Evolutionary conservation across 2,113 vertebrate genomes (phyloP).

Genomic region (Leuciscus idus): DNA sequence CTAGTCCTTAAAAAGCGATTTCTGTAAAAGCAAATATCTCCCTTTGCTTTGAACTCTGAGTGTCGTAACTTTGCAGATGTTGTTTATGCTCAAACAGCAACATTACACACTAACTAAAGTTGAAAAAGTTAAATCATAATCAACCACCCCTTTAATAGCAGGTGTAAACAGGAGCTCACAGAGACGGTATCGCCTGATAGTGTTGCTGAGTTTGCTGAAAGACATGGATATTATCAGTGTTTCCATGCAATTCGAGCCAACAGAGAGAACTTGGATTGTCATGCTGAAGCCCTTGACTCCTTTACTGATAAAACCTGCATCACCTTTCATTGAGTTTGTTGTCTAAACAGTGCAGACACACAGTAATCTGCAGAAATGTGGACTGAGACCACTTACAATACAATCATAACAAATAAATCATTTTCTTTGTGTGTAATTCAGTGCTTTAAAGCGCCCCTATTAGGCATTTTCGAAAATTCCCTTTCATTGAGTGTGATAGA

Average conservation of each 20-base stretch:
- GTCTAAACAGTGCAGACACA: background rate
- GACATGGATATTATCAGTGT: background rate
- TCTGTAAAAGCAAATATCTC: too few species aligned
- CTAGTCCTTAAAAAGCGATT: too few species aligned
- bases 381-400: background rate
- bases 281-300: background rate
- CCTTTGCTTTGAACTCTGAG: too few species aligned
- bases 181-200: background rate
- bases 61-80: too few species aligned
- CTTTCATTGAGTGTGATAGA: too few species aligned
- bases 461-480: too few species aligned
- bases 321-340: background rate
- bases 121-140: too few species aligned
- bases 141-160: too few species aligned
- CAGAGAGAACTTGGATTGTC: background rate
- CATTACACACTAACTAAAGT: too few species aligned
- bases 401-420: background rate
- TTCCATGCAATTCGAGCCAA: background rate
- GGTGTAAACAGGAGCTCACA: background rate
- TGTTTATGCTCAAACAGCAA: too few species aligned
- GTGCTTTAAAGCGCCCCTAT: background rate
- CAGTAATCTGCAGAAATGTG: background rate
- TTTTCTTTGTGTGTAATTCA: background rate
- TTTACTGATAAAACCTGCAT: conserved; percentile 14
- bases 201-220: conserved; percentile 14